phyloP scores from a whole-genome alignment of 2,113 vertebrate genomes.

The Thunnus maccoyii region DNA sequence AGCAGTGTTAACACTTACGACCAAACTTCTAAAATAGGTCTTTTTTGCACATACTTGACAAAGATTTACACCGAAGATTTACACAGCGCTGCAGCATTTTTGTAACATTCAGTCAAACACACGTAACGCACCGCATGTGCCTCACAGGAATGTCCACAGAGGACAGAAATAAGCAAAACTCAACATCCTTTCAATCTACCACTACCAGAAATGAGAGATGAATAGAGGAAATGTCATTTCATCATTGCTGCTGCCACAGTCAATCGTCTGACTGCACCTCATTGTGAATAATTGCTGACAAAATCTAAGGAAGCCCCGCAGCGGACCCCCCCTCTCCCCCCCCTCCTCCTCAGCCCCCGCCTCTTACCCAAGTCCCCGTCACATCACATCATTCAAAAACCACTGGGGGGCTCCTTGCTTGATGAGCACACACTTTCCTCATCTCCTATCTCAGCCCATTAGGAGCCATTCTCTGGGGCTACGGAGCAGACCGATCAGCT shows the following conservation, averaged over 20 bases:
- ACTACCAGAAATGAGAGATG: constrained; percentile 31
- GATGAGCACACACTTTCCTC: constrained; percentile 50
- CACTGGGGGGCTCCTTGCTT: constrained; percentile 42
- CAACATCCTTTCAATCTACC: constrained; percentile 11
- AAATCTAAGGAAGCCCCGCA: constrained; percentile 43
- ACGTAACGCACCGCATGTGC: background rate
- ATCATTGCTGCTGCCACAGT: constrained; percentile 39
- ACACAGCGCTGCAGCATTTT: background rate
- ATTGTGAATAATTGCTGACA: constrained; percentile 73
- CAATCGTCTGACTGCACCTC: constrained; percentile 32
- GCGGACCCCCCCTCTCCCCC: background rate
- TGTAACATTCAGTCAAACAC: constrained; percentile 19
- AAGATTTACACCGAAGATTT: too few relatives aligned
- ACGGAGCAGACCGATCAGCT: constrained; percentile 25
- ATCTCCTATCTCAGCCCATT: constrained; percentile 65
- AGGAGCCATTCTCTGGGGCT: constrained; percentile 55
- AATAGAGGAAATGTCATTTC: constrained; percentile 55
- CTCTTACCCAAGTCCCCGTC: constrained; percentile 12
- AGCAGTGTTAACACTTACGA: too few relatives aligned
- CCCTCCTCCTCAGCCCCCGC: background rate
- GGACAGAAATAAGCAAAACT: constrained; percentile 40
- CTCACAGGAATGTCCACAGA: constrained; percentile 4
- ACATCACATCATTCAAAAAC: constrained; percentile 64
- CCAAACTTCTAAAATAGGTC: too few relatives aligned
- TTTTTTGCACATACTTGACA: too few relatives aligned